These are phyloP conservation scores for Onychostruthus taczanowskii DNA, from an alignment of 2,113 vertebrate species.

Conservation along the genomic window DNA sequence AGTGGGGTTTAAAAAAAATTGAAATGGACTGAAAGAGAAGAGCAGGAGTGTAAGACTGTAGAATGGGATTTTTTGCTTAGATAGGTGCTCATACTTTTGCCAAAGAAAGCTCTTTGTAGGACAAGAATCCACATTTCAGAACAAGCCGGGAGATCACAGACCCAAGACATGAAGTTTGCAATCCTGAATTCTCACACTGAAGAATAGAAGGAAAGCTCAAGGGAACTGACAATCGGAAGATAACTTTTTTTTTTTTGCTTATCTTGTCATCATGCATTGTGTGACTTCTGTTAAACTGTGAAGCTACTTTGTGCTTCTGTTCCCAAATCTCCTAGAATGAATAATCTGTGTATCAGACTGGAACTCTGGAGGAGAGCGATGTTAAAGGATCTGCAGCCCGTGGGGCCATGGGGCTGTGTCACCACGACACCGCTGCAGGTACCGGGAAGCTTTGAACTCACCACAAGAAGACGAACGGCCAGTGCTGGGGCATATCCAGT, in stretches of 20 bases:
- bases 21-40: not conserved
- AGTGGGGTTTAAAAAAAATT: not conserved
- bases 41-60: not conserved
- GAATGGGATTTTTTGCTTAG: not conserved
- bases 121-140: not conserved
- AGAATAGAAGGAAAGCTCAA: not conserved
- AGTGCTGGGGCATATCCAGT: fast-evolving
- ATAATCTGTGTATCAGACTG: fast-evolving
- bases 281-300: not conserved
- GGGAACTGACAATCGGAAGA: not conserved
- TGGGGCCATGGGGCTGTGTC: fast-evolving
- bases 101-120: not conserved
- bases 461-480: fast-evolving
- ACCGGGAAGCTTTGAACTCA: fast-evolving
- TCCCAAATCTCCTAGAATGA: not conserved
- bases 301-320: not conserved
- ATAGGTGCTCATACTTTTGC: not conserved
- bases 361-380: not conserved
- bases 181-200: not conserved
- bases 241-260: not conserved
- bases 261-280: fast-evolving
- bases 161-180: not conserved
- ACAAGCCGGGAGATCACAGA: not conserved
- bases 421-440: fast-evolving
- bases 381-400: not conserved